These are phyloP conservation scores for Muricea muricata DNA, from an alignment of 92 coral and sea anemone genomes.

Conservation along the genomic window DNA sequence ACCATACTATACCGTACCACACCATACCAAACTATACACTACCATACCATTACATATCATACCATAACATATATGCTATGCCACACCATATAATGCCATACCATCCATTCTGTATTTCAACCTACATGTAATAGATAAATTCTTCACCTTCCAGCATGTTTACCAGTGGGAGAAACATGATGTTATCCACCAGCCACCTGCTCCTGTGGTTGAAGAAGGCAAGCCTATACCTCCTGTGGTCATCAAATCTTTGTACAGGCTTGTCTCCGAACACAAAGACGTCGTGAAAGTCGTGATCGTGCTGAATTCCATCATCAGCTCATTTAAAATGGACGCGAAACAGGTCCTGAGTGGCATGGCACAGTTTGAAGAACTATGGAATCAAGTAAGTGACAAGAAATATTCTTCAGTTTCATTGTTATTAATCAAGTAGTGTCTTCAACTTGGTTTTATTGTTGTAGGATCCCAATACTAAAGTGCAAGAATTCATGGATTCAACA, in stretches of 20 bases:
- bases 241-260: slow-evolving; percentile 85
- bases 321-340: slow-evolving; percentile 90
- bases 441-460: not conserved
- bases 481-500: slow-evolving; percentile 88
- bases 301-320: slow-evolving; percentile 90
- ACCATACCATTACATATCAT: slow-evolving; percentile 37
- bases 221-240: slow-evolving; percentile 93
- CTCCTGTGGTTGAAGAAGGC: slow-evolving; percentile 97
- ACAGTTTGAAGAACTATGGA: slow-evolving; percentile 95
- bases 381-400: slow-evolving; percentile 66
- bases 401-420: not conserved
- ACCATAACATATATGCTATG: slow-evolving; percentile 33
- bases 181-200: slow-evolving; percentile 90
- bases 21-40: slow-evolving; percentile 35
- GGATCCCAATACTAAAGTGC: slow-evolving; percentile 94
- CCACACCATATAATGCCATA: slow-evolving; percentile 37
- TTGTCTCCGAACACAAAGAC: slow-evolving; percentile 98
- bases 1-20: slow-evolving; percentile 22
- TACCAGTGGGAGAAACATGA: slow-evolving; percentile 93
- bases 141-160: slow-evolving; percentile 64
- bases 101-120: no score
- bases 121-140: not conserved
- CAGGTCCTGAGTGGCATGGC: slow-evolving; percentile 88
- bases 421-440: not conserved
- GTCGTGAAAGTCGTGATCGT: slow-evolving; percentile 92